Percentiles rank a stretch among this genome's conserved stretches.
phyloP scores from a whole-genome alignment of 2,888 invertebrate genomes.

The Halictus quadricinctus region DNA sequence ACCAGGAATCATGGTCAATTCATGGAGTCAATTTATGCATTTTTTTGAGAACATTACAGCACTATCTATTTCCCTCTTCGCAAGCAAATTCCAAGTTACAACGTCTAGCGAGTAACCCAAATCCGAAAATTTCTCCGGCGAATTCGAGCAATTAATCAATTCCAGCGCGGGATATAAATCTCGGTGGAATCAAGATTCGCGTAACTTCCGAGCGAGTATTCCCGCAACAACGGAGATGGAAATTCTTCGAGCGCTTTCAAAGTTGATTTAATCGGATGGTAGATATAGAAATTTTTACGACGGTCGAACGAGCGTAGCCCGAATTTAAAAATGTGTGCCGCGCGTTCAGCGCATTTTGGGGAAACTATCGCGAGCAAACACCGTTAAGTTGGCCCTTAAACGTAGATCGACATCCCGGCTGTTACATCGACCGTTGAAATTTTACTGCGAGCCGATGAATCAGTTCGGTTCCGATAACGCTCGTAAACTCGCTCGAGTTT shows the following conservation, averaged over 20 bases:
- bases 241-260: neutral
- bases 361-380: neutral
- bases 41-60: too few relatives aligned
- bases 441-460: slow-evolving; percentile 1
- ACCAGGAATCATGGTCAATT: too few relatives aligned
- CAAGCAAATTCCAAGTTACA: neutral
- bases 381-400: neutral
- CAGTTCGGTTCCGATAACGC: slow-evolving; percentile 5
- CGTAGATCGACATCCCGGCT: neutral
- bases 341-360: neutral
- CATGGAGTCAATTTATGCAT: too few relatives aligned
- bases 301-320: neutral
- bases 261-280: neutral
- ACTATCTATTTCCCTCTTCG: too few relatives aligned
- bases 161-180: neutral
- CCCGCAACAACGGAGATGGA: neutral
- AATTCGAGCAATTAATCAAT: neutral
- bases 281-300: neutral
- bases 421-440: neutral
- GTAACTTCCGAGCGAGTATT: neutral
- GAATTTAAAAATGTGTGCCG: neutral
- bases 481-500: slow-evolving; percentile 27
- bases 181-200: neutral
- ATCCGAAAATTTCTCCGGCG: neutral
- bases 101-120: neutral